Percentiles rank a stretch among this genome's conserved stretches.
Conservation (phyloP, 2,888 invertebrate genomes). For the Mythimna vitellina region DNA sequence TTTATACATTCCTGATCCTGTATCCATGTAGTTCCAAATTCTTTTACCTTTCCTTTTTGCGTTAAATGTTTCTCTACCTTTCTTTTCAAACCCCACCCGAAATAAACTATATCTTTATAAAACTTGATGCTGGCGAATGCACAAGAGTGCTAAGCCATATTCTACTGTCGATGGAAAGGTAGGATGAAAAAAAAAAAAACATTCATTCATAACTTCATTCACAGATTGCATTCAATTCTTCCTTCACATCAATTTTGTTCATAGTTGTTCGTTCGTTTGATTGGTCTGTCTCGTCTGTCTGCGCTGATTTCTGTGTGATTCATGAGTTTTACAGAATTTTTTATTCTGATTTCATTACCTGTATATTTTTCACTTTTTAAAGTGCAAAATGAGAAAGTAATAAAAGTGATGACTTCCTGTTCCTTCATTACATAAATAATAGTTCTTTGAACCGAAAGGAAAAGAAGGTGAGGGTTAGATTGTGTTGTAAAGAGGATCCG, state of each 20-base stretch:
- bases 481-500: constrained; percentile 79
- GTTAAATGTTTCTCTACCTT: too few species aligned
- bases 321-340: constrained; percentile 78
- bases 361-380: constrained; percentile 60
- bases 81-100: too few species aligned
- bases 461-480: constrained; percentile 83
- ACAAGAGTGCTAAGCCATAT: too few species aligned
- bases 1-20: too few species aligned
- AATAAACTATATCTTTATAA: too few species aligned
- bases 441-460: constrained; percentile 70
- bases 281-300: constrained; percentile 71
- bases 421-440: constrained; percentile 63
- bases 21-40: too few species aligned
- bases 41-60: too few species aligned
- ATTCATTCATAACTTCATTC: constrained; percentile 42
- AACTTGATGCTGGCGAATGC: too few species aligned
- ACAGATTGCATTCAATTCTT: constrained; percentile 20
- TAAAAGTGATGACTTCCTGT: constrained; percentile 74
- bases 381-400: constrained; percentile 72
- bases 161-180: too few species aligned
- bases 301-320: constrained; percentile 83
- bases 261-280: constrained; percentile 58
- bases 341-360: constrained; percentile 69
- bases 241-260: constrained; percentile 18
- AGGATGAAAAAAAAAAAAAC: too few species aligned